Base-by-base conservation (phyloP, 2,888 invertebrate genomes). In the Branchipolynoe longqiensis region DNA sequence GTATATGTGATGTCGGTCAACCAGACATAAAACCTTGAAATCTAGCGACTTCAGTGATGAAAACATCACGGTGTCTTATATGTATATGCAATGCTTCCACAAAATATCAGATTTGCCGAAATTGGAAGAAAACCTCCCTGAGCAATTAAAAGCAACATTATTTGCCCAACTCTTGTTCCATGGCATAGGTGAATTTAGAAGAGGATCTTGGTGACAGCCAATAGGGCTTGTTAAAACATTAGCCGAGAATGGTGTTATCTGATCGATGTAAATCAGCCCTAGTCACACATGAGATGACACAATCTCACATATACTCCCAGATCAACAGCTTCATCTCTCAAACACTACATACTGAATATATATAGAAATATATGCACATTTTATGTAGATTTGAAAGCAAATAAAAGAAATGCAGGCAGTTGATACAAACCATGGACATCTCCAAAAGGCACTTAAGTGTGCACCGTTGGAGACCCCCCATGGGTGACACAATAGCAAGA, bases 1-100 rank as follows among this genome's bases (percentile, higher is more conserved):
- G 69, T 69, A 69, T 69, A 69, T 69, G 69, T 69, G 69, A 69
- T 69, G 69, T 69, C 69, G 69, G 69, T 69, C 69, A 69, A 69
- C 33, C 69, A 0, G 38, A 69, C 69, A 69, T 69, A 33, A 69
- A 33, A 14, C 69, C 69, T 38, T 69, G 69, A 69, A 69, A 36
- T 69, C 69, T 8, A 36, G 36, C 4, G 69, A 69, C 25, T 69
- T 33, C 69, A 62, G 33, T 22, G 25, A 69, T 69, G 69, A 69
- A 69, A 62, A 36, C 69, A 36, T 25, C 25, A 38, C 38, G 69
- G 69, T 69, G 69, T n/a, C 69, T 38, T 25, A 28, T 56, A 56
- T n/a, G 38, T 69, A 38, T 69, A 69, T 36, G n/a, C n/a, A 69
- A 36, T 69, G 38, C 33, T 62, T 69, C 8, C 38, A 69, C 38